These are phyloP conservation scores for Watsonalla binaria DNA, from an alignment of 2,888 invertebrate species.

Conservation along the genomic window DNA sequence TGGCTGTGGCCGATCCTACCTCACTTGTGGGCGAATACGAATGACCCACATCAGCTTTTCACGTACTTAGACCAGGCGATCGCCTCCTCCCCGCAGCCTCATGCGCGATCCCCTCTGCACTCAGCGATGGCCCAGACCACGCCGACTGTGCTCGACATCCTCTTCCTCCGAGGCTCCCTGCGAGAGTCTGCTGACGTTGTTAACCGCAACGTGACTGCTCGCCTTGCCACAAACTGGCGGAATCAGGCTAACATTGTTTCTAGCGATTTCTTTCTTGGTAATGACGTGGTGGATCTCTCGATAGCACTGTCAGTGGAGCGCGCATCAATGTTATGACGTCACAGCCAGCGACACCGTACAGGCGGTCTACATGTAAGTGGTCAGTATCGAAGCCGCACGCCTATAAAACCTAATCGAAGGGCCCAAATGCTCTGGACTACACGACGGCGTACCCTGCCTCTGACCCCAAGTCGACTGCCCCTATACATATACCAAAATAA, in stretches of 20 bases:
- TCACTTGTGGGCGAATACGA: conserved; percentile 82
- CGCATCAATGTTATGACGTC: conserved; percentile 63
- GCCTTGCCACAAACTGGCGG: conserved; percentile 83
- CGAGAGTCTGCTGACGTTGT: conserved; percentile 81
- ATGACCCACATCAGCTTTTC: conserved; percentile 54
- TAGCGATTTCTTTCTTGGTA: conserved; percentile 85
- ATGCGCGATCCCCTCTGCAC: conserved; percentile 71
- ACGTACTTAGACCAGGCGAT: conserved; percentile 62
- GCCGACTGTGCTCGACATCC: conserved; percentile 80
- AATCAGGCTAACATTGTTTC: conserved; percentile 84
- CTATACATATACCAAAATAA: conserved; percentile 33
- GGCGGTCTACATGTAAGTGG: conserved; percentile 47
- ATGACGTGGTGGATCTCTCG: conserved; percentile 83
- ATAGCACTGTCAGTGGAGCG: conserved; percentile 73
- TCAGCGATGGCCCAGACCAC: conserved; percentile 88
- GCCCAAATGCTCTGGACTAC: conserved; percentile 43
- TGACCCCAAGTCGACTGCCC: conserved; percentile 15
- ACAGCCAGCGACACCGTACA: conserved; percentile 37
- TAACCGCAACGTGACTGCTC: conserved; percentile 83
- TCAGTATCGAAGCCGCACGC: conserved; percentile 5
- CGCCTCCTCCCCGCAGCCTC: conserved; percentile 52
- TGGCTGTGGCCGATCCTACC: conserved; percentile 82
- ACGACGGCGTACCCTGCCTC: conserved; percentile 14
- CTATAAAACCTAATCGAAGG: conserved; percentile 25
- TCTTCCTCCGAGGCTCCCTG: conserved; percentile 80